These are phyloP conservation scores for Oreochromis spilurus DNA, from an alignment of 2,113 vertebrate species.

Conservation along the genomic window DNA sequence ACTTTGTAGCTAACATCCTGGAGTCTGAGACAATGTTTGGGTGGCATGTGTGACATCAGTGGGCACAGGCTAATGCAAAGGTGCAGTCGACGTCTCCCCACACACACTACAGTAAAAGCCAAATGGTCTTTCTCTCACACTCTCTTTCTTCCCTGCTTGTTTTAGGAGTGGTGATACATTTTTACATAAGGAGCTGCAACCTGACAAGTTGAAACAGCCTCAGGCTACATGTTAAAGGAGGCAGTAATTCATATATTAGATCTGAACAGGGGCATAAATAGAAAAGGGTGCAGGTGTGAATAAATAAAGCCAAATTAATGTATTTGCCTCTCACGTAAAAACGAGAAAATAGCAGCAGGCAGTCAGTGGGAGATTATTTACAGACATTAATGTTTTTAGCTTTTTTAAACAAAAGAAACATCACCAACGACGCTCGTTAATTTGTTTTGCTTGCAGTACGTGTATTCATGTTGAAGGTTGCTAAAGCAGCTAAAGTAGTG, in stretches of 20 bases:
- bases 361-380: not conserved
- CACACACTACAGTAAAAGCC: constrained; percentile 36
- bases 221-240: not conserved
- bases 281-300: not conserved
- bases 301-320: not conserved
- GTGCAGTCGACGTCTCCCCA: constrained; percentile 34
- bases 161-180: constrained; percentile 18
- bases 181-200: constrained; percentile 9
- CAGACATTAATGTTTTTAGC: not conserved
- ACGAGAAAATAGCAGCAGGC: not conserved
- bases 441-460: not conserved
- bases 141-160: not conserved
- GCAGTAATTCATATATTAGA: not conserved
- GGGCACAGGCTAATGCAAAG: constrained; percentile 13
- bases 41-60: not conserved
- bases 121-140: not conserved
- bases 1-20: not conserved
- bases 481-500: not conserved
- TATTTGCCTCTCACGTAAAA: not conserved
- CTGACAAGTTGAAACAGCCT: not conserved
- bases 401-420: not conserved
- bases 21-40: not conserved
- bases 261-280: not conserved
- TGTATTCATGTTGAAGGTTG: not conserved
- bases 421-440: not conserved